A percentile compares a stretch with the other conserved stretches of the same genome.
These are phyloP conservation scores for Spea bombifrons DNA, from an alignment of 2,113 vertebrate species.

Conservation along the genomic window DNA sequence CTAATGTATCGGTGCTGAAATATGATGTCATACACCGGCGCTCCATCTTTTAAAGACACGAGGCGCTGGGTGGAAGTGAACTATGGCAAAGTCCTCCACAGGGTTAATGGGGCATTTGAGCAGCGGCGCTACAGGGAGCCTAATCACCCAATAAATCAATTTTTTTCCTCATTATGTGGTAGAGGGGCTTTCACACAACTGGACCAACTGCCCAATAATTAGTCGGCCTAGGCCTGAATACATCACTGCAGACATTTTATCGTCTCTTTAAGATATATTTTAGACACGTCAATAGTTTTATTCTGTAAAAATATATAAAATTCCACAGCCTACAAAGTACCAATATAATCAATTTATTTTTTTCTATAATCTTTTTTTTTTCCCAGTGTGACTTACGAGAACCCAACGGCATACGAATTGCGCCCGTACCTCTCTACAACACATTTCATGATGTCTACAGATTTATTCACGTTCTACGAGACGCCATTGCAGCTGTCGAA, in stretches of 20 bases:
- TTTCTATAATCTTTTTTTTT: slow-evolving; percentile 31
- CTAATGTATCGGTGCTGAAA: no score
- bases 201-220: no score
- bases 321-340: neutral
- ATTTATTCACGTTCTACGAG: slow-evolving; percentile 72
- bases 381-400: slow-evolving; percentile 89
- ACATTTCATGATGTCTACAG: slow-evolving; percentile 85
- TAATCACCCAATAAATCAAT: no score
- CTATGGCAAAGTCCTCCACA: neutral
- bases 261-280: no score
- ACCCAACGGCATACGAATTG: slow-evolving; percentile 78
- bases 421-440: slow-evolving; percentile 93
- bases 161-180: no score
- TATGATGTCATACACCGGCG: no score
- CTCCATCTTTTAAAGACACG: no score
- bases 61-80: neutral
- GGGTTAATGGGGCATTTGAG: no score
- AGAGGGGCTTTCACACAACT: no score
- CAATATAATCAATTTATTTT: neutral
- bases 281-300: neutral
- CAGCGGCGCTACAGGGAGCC: no score
- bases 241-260: no score
- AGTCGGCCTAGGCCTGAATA: no score
- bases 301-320: neutral
- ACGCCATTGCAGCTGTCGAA: slow-evolving; percentile 61